phyloP scores from a whole-genome alignment of 1,140 invertebrate genomes.

The Drosophila nasuta region DNA sequence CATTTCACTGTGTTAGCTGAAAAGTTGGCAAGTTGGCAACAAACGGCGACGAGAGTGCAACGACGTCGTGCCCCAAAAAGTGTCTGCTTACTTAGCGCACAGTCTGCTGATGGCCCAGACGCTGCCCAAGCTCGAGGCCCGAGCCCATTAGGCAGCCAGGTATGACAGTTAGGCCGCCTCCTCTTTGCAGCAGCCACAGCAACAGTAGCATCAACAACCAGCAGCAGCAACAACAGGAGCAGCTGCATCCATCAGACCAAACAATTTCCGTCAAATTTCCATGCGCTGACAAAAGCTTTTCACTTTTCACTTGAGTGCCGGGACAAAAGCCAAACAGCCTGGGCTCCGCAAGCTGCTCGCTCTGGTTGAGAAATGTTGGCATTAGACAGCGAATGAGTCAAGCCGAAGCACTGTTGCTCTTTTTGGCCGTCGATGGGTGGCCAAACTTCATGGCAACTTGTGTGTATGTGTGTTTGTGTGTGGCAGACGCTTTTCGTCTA shows the following conservation, averaged over 20 bases:
- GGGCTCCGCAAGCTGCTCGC: slow-evolving; percentile 3
- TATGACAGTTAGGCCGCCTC: background rate
- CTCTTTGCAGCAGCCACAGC: background rate
- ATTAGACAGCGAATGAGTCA: background rate
- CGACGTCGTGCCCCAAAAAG: slow-evolving; percentile 60
- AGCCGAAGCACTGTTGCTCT: slow-evolving; percentile 17
- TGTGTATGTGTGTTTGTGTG: background rate
- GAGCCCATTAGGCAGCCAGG: slow-evolving; percentile 53
- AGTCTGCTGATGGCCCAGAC: background rate
- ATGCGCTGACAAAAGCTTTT: slow-evolving; percentile 81
- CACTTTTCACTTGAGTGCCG: slow-evolving; percentile 80
- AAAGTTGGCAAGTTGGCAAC: too few species aligned
- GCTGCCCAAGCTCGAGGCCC: background rate
- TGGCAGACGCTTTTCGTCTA: background rate
- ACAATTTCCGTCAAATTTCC: slow-evolving; percentile 83
- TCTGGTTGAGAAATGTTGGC: slow-evolving; percentile 8
- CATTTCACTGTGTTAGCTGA: slow-evolving; percentile 48
- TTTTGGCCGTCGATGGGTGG: background rate
- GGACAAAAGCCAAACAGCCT: slow-evolving; percentile 63
- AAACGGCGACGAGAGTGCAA: slow-evolving; percentile 4
- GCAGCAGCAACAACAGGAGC: slow-evolving; percentile 3
- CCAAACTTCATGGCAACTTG: background rate
- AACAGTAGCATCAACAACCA: slow-evolving; percentile 13
- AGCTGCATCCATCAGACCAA: slow-evolving; percentile 77
- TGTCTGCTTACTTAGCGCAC: slow-evolving; percentile 70